These are phyloP conservation scores for Sycophila sp. DNA, from an alignment of 1,140 invertebrate genomes.

Conservation along the genomic window DNA sequence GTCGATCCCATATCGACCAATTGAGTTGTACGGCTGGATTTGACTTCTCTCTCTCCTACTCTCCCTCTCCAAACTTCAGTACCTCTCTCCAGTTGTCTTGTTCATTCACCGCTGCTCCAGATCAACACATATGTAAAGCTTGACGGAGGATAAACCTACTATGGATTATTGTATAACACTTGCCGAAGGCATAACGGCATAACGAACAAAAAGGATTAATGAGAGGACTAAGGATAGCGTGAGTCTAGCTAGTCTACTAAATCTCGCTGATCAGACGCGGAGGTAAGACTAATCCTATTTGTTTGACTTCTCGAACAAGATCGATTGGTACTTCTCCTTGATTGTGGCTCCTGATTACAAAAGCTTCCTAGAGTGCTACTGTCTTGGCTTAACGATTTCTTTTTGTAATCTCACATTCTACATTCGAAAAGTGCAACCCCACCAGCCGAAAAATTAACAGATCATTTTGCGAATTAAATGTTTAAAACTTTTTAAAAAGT, in stretches of 20 bases:
- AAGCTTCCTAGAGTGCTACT: too few species aligned
- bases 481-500: too few species aligned
- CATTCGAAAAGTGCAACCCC: too few species aligned
- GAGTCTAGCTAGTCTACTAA: conserved; percentile 4
- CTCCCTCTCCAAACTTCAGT: not conserved
- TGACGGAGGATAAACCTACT: not conserved
- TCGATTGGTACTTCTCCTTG: not conserved
- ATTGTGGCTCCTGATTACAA: conserved; percentile 12
- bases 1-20: conserved; percentile 23
- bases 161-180: not conserved
- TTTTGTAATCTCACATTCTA: too few species aligned
- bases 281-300: conserved; percentile 46
- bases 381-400: too few species aligned
- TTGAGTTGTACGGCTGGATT: not conserved
- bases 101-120: not conserved
- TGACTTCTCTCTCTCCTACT: not conserved
- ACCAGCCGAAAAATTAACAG: too few species aligned
- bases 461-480: too few species aligned
- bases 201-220: not conserved
- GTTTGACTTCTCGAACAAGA: conserved; percentile 13
- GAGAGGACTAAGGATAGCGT: not conserved
- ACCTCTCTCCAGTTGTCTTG: not conserved
- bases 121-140: not conserved
- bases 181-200: not conserved
- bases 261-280: conserved; percentile 41